Percentiles rank a stretch among this genome's conserved stretches.
phyloP scores from a whole-genome alignment of 2,113 vertebrate genomes.

The Silurus asotus region DNA sequence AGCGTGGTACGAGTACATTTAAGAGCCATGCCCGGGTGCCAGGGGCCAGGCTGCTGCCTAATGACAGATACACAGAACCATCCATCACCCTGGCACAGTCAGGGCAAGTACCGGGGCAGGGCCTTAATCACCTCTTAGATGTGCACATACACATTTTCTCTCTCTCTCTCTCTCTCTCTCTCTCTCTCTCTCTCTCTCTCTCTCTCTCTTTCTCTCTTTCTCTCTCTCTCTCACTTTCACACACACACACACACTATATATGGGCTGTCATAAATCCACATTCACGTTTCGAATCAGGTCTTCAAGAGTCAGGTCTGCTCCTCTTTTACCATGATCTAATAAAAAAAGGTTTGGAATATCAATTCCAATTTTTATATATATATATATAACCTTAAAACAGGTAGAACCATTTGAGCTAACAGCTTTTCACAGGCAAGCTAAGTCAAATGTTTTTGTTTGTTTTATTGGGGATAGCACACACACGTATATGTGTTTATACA shows the following conservation, averaged over 20 bases:
- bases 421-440: neutral
- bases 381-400: neutral
- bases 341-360: neutral
- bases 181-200: neutral
- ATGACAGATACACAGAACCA: slow-evolving; percentile 72
- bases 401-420: neutral
- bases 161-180: neutral
- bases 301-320: neutral
- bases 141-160: neutral
- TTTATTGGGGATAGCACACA: neutral
- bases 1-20: slow-evolving; percentile 67
- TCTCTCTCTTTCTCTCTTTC: too few relatives aligned
- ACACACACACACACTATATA: neutral
- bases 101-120: slow-evolving; percentile 63
- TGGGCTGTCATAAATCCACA: neutral
- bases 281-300: neutral
- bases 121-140: slow-evolving; percentile 64
- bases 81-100: slow-evolving; percentile 72
- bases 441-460: neutral
- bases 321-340: neutral
- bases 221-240: too few relatives aligned
- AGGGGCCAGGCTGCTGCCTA: slow-evolving; percentile 76
- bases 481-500: too few relatives aligned
- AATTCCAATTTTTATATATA: too few relatives aligned
- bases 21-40: slow-evolving; percentile 72